Conservation (phyloP, 2,797 vertebrate species). For the Melopsittacus undulatus region DNA sequence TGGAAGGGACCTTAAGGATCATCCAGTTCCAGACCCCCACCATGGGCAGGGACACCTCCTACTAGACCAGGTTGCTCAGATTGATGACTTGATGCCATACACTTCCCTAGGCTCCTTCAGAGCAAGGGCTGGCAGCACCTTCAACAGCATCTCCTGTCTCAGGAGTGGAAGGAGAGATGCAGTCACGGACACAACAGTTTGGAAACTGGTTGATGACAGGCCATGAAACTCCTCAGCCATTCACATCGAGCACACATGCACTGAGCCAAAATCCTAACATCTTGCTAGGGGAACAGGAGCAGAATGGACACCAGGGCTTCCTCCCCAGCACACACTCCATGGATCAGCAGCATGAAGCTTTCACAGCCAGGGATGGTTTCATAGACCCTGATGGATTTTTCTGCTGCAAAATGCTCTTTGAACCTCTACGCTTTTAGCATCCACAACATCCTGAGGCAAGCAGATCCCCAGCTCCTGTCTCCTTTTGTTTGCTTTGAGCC, state of each 20-base stretch:
- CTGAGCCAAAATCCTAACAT: background rate
- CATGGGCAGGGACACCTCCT: background rate
- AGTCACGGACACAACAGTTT: accelerated
- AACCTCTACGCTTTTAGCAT: conserved; percentile 13
- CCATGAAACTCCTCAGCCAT: background rate
- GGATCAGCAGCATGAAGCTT: background rate
- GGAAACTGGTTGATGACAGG: background rate
- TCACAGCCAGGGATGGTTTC: background rate
- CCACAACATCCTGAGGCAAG: conserved; percentile 12
- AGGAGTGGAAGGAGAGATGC: background rate
- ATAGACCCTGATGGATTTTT: background rate
- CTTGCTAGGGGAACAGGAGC: background rate
- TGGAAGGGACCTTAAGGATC: background rate
- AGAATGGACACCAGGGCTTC: background rate
- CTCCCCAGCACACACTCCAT: background rate
- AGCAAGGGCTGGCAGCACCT: background rate
- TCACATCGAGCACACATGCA: accelerated
- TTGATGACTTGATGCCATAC: background rate
- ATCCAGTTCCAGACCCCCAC: background rate
- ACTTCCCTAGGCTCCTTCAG: background rate
- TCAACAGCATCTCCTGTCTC: background rate
- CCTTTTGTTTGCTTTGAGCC: conserved; percentile 13
- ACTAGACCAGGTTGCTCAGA: background rate
- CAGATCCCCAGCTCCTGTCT: background rate
- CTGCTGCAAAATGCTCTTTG: background rate